Conservation (phyloP, 1,140 invertebrate genomes). For the Heliconius hewitsoni region DNA sequence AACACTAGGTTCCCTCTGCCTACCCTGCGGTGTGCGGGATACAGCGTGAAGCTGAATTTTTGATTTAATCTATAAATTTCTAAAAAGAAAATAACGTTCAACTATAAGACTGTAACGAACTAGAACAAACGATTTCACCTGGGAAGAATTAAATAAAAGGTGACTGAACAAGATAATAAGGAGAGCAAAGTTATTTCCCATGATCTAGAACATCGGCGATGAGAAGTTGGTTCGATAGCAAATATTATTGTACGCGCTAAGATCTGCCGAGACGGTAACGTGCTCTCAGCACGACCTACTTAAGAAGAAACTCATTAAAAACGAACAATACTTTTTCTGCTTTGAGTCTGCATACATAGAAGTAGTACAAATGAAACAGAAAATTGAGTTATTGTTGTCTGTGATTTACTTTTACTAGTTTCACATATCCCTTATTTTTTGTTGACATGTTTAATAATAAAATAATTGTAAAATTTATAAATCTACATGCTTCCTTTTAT, state of each 20-base stretch:
- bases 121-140: constrained; percentile 59
- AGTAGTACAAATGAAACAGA: neutral
- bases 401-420: neutral
- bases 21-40: no score
- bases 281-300: constrained; percentile 46
- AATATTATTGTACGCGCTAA: constrained; percentile 48
- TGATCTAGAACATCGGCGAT: constrained; percentile 59
- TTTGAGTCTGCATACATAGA: constrained; percentile 3
- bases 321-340: constrained; percentile 17
- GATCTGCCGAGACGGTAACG: constrained; percentile 51
- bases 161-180: constrained; percentile 57
- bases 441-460: neutral
- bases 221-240: constrained; percentile 54
- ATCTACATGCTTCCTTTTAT: no score
- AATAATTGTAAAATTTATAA: no score
- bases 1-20: no score
- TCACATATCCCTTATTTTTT: neutral
- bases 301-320: constrained; percentile 15
- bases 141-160: constrained; percentile 63
- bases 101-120: constrained; percentile 38
- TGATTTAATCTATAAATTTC: neutral
- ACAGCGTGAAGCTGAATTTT: no score
- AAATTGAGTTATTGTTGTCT: neutral
- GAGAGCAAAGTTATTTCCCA: constrained; percentile 63
- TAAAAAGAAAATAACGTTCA: constrained; percentile 18